Base-by-base conservation (phyloP, 1,140 invertebrate genomes). In the Phthorimaea operculella region DNA sequence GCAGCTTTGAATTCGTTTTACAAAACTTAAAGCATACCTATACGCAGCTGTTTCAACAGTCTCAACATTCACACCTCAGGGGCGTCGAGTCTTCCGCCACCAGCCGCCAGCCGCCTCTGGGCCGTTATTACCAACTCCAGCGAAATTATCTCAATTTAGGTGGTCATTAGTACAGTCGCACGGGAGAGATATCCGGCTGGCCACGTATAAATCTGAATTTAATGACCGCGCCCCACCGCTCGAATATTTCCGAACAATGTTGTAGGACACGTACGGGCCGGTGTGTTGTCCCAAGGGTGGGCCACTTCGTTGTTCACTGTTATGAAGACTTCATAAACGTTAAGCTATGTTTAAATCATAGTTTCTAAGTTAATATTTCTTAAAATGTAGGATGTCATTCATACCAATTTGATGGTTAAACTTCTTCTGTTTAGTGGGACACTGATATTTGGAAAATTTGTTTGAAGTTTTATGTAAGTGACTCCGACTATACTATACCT, bases 81-180 rank as follows among this genome's bases (percentile, higher is more conserved):
- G 10, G 36, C 10, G 2, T 39, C 10, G 8, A 39, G 3, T n/a
- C 36, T 39, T 10, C 36, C 6, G 33, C 33, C 42, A 8, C n/a
- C 42, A 45, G 42, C 10, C 33, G 17, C 34, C 34, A 9, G 15
- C 36, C 45, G 48, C 11, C 14, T 34, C 33, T 52, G 14, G 5
- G 11, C 62, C 57, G 64, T 76, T 74, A 78, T 68, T 70, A 71
- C 61, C 58, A 70, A 79, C 70, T 81, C 69, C 69, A 68, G 75
- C 67, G 76, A 81, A 85, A 84, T 85, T 83, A 85, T 86, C 75
- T 81, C 82, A 83, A 84, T 86, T 86, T 83, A 80, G 77, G 57
- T 72, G 82, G 83, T 83, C 83, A 86, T 86, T 86, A 86, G 77
- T 70, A 72, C 70, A 74, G 76, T 83, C 83, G 79, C 83, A 55